phyloP scores from a whole-genome alignment of 2,113 vertebrate species.

The Strigops habroptila region DNA sequence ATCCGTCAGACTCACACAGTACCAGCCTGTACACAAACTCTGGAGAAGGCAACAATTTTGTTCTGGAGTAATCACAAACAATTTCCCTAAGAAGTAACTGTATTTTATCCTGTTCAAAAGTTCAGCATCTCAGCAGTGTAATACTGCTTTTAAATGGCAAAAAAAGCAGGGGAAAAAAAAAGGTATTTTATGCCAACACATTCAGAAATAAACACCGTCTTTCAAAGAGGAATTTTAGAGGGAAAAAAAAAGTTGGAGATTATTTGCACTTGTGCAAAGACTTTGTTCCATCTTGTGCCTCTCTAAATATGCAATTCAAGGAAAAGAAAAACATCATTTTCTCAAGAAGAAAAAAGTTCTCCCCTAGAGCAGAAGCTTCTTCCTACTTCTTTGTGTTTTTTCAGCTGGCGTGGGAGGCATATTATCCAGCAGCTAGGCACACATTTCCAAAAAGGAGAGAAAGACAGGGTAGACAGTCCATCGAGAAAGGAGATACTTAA shows the following conservation, averaged over 20 bases:
- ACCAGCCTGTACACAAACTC: not conserved
- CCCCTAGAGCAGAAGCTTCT: not conserved
- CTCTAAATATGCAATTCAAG: conserved; percentile 8
- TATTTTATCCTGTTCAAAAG: not conserved
- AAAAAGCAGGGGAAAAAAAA: not conserved
- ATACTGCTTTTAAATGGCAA: not conserved
- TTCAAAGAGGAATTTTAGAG: not conserved
- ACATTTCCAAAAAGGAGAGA: conserved; percentile 1
- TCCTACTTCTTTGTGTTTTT: conserved; percentile 28
- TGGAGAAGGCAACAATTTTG: not conserved
- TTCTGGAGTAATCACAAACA: not conserved
- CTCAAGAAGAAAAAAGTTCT: conserved; percentile 3
- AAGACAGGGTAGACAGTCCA: not conserved
- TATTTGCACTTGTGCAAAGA: not conserved
- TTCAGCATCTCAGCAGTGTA: not conserved
- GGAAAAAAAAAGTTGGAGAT: not conserved
- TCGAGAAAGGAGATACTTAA: not conserved
- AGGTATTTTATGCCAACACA: not conserved
- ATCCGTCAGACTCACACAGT: not conserved
- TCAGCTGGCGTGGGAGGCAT: not conserved
- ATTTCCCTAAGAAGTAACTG: not conserved
- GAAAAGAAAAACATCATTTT: not conserved
- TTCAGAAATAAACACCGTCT: not conserved
- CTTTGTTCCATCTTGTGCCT: not conserved
- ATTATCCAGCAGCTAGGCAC: conserved; percentile 24